These are phyloP conservation scores for Streptopelia turtur DNA, from an alignment of 2,797 vertebrate species.

Conservation along the genomic window DNA sequence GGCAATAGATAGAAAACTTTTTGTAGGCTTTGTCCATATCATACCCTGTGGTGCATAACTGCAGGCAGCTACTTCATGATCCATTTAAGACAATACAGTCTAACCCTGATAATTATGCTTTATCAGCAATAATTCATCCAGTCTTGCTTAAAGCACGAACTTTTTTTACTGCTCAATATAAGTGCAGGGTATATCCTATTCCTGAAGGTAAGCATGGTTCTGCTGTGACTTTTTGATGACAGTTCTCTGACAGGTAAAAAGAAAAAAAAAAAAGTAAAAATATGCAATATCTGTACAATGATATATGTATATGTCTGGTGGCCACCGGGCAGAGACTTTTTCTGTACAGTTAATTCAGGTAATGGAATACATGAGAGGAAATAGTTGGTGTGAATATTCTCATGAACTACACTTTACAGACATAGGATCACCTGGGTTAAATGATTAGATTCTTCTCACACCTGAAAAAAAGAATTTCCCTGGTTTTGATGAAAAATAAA, in stretches of 20 bases:
- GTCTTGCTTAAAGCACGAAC: neutral
- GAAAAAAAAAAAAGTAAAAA: neutral
- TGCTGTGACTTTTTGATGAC: neutral
- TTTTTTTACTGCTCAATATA: neutral
- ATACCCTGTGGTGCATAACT: neutral
- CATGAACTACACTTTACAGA: neutral
- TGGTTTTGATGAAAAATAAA: neutral
- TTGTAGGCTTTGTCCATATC: neutral
- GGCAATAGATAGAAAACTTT: neutral
- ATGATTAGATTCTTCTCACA: neutral
- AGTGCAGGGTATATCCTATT: neutral
- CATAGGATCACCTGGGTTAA: neutral
- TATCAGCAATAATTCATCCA: neutral
- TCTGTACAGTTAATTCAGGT: neutral
- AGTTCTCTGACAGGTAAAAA: neutral
- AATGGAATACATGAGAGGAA: neutral
- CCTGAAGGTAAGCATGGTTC: neutral
- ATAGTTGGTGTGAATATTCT: neutral
- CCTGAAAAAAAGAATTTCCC: neutral
- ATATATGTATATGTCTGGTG: neutral
- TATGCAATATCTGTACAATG: neutral
- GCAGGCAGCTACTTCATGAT: neutral
- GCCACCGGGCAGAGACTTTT: neutral
- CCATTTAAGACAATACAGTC: neutral
- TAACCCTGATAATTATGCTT: neutral